Conservation (phyloP, 2,113 vertebrate genomes). For the Misgurnus anguillicaudatus region DNA sequence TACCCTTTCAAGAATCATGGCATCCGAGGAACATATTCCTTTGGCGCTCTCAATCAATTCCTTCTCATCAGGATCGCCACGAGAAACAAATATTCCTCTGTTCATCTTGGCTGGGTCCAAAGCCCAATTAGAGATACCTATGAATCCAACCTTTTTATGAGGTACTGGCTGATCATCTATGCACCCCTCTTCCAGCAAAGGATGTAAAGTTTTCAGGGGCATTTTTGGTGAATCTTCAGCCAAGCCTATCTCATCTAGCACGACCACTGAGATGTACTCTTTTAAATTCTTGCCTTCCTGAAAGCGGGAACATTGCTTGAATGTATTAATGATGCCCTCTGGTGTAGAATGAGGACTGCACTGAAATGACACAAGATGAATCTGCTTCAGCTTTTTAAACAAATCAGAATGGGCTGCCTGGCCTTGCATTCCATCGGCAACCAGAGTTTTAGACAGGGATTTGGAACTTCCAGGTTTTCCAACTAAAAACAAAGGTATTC, state of each 20-base stretch:
- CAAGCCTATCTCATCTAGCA: constrained; percentile 94
- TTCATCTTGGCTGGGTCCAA: constrained; percentile 99
- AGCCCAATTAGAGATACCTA: constrained; percentile 98
- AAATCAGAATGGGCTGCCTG: constrained; percentile 85
- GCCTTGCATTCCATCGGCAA: constrained; percentile 95
- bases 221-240: constrained; percentile 96
- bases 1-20: constrained; percentile 76
- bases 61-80: constrained; percentile 80
- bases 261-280: constrained; percentile 93
- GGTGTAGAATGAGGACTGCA: constrained; percentile 97
- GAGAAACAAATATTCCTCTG: constrained; percentile 92
- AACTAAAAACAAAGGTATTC: constrained; percentile 93
- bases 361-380: constrained; percentile 94
- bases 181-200: constrained; percentile 92
- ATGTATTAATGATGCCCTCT: constrained; percentile 94
- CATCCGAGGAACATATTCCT: constrained; percentile 89
- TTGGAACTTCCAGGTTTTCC: constrained; percentile 98
- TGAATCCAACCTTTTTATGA: constrained; percentile 93
- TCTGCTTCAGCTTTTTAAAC: constrained; percentile 88
- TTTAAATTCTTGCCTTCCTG: constrained; percentile 91
- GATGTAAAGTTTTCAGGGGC: constrained; percentile 95
- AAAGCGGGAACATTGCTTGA: constrained; percentile 93
- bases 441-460: constrained; percentile 94
- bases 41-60: constrained; percentile 87
- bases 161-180: constrained; percentile 88